Evolutionary conservation across 2,888 invertebrate genomes (phyloP).

Genomic region (Cephus pulcher): DNA sequence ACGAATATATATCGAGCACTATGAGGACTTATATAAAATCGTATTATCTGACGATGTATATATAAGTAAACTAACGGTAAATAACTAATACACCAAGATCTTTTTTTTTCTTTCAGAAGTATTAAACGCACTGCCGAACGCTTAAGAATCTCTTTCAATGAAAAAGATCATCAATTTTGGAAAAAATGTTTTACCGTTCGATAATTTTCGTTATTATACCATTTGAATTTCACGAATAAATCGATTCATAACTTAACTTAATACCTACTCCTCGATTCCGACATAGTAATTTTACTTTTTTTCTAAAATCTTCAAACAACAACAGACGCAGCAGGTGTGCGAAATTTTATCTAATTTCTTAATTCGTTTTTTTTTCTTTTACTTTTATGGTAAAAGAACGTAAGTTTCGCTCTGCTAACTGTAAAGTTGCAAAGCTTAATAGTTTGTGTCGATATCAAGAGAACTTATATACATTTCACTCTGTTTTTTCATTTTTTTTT

Average conservation of each 20-base stretch:
- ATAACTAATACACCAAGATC: no score
- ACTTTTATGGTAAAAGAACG: neutral
- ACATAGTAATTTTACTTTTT: neutral
- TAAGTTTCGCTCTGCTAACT: neutral
- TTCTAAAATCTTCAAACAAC: neutral
- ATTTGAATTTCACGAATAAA: neutral
- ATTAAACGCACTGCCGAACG: neutral
- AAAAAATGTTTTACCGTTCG: neutral
- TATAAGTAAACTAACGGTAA: no score
- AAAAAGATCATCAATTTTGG: neutral
- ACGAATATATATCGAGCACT: neutral
- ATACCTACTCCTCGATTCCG: neutral
- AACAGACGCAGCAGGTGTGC: neutral
- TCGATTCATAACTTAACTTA: neutral
- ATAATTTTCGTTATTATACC: neutral
- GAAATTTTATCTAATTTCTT: neutral
- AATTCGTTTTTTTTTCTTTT: neutral
- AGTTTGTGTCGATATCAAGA: neutral
- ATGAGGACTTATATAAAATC: neutral
- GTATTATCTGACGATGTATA: neutral
- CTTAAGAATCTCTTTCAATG: neutral
- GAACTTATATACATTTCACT: neutral
- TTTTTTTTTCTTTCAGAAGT: neutral
- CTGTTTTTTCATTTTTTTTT: neutral
- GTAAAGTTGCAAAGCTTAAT: neutral